Evolutionary conservation across 2,888 invertebrate species (phyloP).

Genomic region (Gasteruption jaculator): DNA sequence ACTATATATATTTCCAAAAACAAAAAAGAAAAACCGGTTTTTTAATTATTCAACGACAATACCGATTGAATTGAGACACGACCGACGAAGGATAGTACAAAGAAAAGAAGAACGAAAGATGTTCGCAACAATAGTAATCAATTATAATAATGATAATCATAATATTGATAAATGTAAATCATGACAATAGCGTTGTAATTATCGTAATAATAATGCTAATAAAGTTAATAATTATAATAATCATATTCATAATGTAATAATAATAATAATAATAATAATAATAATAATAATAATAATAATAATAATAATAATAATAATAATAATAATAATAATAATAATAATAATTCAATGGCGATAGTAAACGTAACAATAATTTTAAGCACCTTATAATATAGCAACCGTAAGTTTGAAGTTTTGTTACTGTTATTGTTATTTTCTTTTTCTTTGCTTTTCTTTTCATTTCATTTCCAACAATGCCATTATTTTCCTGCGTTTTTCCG

Average conservation of each 20-base stretch:
- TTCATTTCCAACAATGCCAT: neutral
- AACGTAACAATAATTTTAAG: conserved; percentile 46
- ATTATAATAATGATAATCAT: conserved; percentile 17
- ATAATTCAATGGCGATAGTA: conserved; percentile 31
- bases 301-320: conserved; percentile 28
- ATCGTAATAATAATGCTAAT: conserved; percentile 23
- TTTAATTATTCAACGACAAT: conserved; percentile 17
- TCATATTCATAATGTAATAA: conserved; percentile 21
- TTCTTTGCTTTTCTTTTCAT: neutral
- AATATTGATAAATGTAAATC: conserved; percentile 22
- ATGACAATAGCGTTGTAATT: conserved; percentile 17
- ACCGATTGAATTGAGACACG: neutral
- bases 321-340: conserved; percentile 34
- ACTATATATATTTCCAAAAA: no score
- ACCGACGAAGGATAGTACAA: neutral
- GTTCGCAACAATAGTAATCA: conserved; percentile 13
- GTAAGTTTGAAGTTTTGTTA: no score
- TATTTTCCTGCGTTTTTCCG: no score
- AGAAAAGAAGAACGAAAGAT: conserved; percentile 13
- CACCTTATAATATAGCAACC: conserved; percentile 39
- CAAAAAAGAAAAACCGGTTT: no score
- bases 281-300: conserved; percentile 28
- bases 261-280: conserved; percentile 29
- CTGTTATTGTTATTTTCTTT: no score
- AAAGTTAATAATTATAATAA: conserved; percentile 32